A percentile compares a stretch with the other conserved stretches of the same genome.
These are phyloP conservation scores for Harmothoe impar DNA, from an alignment of 2,888 invertebrate genomes.

Conservation along the genomic window DNA sequence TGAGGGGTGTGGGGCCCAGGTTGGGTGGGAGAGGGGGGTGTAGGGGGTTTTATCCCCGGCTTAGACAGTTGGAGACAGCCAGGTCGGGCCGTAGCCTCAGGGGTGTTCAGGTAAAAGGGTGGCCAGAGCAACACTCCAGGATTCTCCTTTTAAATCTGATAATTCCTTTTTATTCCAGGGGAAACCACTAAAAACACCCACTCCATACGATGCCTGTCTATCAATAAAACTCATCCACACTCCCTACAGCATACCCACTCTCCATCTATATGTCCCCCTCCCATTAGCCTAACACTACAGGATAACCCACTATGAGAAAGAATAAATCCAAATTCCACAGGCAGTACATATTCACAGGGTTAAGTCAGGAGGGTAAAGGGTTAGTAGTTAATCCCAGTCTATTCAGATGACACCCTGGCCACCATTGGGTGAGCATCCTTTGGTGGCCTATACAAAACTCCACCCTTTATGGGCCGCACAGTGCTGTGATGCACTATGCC, in stretches of 20 bases:
- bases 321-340: no score
- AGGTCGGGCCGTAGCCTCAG: not conserved
- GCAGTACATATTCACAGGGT: no score
- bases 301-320: no score
- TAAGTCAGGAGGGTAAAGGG: not conserved
- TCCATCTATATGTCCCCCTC: no score
- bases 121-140: not conserved
- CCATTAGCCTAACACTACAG: no score
- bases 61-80: constrained; percentile 26
- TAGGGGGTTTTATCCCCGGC: constrained; percentile 26
- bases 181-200: not conserved
- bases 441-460: not conserved
- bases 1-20: constrained; percentile 9
- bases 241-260: no score
- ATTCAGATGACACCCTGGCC: not conserved
- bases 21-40: not conserved
- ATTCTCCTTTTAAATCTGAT: constrained; percentile 25
- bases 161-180: not conserved
- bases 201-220: not conserved
- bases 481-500: no score
- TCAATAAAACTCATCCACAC: not conserved
- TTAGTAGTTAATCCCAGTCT: constrained; percentile 18
- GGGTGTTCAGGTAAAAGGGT: constrained; percentile 23
- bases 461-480: no score
- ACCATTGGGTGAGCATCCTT: constrained; percentile 1